Conservation (phyloP, 2,888 invertebrate species). For the Eilema griseolum region DNA sequence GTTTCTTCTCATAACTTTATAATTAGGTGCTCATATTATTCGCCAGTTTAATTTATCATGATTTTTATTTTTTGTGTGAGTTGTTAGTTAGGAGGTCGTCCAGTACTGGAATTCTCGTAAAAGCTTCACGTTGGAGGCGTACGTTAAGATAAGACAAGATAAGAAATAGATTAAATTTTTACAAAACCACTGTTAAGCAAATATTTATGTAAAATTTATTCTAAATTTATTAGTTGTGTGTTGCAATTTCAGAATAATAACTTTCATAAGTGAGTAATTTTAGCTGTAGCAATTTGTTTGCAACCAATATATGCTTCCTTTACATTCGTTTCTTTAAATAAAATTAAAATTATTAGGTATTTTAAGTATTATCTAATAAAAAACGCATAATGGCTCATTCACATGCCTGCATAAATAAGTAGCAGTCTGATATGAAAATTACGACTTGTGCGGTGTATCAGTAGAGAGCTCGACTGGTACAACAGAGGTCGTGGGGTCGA, state of each 20-base stretch:
- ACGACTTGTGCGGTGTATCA: neutral
- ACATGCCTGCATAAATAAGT: neutral
- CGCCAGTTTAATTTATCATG: constrained; percentile 5
- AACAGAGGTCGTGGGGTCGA: neutral
- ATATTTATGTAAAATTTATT: constrained; percentile 36
- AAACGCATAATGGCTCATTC: neutral
- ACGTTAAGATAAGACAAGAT: neutral
- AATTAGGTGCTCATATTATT: constrained; percentile 1
- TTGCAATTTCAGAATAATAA: neutral
- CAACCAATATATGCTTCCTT: constrained; percentile 44
- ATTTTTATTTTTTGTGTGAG: neutral
- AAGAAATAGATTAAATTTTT: constrained; percentile 34
- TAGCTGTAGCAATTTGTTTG: constrained; percentile 39
- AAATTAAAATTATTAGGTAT: neutral
- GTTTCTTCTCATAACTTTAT: constrained; percentile 5
- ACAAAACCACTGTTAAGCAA: constrained; percentile 36
- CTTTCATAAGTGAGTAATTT: neutral
- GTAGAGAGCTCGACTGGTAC: neutral
- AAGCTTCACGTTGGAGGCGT: neutral
- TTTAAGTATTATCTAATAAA: neutral
- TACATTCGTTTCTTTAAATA: neutral
- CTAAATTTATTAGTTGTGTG: constrained; percentile 20
- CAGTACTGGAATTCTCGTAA: constrained; percentile 1
- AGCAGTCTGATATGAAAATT: neutral
- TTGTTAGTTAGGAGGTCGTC: neutral